These are phyloP conservation scores for Zonotrichia leucophrys DNA, from an alignment of 2,113 vertebrate species.

Conservation along the genomic window DNA sequence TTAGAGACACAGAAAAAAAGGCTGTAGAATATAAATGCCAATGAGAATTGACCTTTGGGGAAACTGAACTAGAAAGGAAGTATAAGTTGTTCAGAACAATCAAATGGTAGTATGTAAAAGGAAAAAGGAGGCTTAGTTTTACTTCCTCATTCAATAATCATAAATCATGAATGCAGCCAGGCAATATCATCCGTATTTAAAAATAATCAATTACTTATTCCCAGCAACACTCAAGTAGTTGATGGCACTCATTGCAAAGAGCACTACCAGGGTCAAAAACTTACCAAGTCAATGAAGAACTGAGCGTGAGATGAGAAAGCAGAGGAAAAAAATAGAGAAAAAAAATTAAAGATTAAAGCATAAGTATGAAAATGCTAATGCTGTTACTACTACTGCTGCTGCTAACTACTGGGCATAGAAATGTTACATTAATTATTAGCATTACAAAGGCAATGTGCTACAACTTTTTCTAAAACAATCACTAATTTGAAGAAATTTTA, in stretches of 20 bases:
- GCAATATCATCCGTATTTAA: background rate
- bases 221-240: background rate
- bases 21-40: background rate
- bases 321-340: background rate
- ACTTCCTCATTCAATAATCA: background rate
- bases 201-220: background rate
- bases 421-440: background rate
- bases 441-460: background rate
- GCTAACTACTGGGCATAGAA: background rate
- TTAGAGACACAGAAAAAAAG: background rate
- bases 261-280: background rate
- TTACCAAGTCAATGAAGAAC: background rate
- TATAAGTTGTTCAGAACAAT: background rate
- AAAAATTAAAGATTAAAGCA: background rate
- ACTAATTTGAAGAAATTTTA: background rate
- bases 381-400: background rate
- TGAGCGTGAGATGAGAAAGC: background rate
- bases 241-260: background rate
- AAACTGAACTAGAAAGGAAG: background rate
- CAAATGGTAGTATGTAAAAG: background rate
- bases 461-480: background rate
- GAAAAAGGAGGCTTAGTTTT: background rate
- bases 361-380: background rate
- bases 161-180: background rate
- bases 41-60: background rate